A percentile compares a stretch with the other conserved stretches of the same genome.
phyloP scores from a whole-genome alignment of 2,113 vertebrate genomes.

The Mormoops blainvillei region DNA sequence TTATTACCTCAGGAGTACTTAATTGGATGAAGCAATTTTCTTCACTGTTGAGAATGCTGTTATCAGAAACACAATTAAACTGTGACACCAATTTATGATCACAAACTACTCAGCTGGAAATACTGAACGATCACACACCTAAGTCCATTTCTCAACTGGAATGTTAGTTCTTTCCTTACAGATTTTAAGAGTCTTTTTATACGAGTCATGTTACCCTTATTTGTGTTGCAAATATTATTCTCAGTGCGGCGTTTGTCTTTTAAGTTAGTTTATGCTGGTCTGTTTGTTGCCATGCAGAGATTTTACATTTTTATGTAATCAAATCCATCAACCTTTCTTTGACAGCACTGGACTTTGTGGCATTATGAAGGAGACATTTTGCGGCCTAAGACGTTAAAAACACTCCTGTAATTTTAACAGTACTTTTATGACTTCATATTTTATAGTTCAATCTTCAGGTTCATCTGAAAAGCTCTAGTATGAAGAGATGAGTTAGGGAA shows the following conservation, averaged over 20 bases:
- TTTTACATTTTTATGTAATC: not conserved
- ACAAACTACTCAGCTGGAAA: constrained; percentile 6
- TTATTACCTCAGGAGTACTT: not conserved
- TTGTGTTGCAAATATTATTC: not conserved
- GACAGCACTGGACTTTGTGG: not conserved
- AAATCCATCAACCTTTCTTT: not conserved
- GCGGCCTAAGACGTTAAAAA: not conserved
- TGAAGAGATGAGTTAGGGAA: not conserved
- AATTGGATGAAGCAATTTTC: not conserved
- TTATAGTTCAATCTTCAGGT: not conserved
- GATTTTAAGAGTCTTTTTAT: not conserved
- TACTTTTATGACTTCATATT: not conserved
- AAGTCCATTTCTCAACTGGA: not conserved
- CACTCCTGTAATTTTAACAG: not conserved
- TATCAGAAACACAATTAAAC: constrained; percentile 39
- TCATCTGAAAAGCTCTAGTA: not conserved
- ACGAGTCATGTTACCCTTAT: not conserved
- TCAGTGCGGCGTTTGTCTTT: constrained; percentile 7
- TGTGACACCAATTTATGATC: not conserved
- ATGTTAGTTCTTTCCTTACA: not conserved
- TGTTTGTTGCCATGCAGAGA: not conserved
- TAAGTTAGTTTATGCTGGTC: not conserved
- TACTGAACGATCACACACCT: not conserved
- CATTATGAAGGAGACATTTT: not conserved
- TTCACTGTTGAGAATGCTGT: not conserved